Conservation (phyloP, 2,888 invertebrate genomes). For the Agriotes lineatus region DNA sequence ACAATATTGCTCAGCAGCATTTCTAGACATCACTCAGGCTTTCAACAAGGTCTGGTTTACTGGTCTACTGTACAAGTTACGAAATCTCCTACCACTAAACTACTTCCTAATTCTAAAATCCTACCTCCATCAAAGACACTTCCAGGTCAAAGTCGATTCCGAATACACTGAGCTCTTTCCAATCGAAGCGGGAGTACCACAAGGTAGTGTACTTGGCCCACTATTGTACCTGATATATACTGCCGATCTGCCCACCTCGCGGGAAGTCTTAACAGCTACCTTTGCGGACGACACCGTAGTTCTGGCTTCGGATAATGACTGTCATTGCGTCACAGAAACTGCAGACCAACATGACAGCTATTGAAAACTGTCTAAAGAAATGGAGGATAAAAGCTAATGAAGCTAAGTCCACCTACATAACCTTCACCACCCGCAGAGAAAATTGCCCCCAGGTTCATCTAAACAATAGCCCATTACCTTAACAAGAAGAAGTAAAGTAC, state of each 20-base stretch:
- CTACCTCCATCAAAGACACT: background rate
- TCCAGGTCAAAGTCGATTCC: background rate
- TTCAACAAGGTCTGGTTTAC: no score
- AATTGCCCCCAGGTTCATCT: background rate
- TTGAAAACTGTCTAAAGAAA: no score
- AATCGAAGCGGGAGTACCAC: background rate
- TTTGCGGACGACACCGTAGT: background rate
- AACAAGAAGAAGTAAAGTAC: constrained; percentile 12
- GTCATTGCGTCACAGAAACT: background rate
- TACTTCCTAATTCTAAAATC: no score
- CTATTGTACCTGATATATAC: constrained; percentile 1
- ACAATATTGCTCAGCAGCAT: no score
- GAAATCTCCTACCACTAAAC: background rate
- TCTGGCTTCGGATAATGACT: background rate
- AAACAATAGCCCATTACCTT: background rate
- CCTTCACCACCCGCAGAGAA: background rate
- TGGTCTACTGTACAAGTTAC: background rate
- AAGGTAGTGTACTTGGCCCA: background rate
- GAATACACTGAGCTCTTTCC: background rate
- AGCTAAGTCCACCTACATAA: background rate
- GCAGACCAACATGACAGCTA: background rate
- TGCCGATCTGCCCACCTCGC: background rate
- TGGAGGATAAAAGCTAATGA: no score
- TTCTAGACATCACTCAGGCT: background rate
- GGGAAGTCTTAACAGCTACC: background rate